Base-by-base conservation (phyloP, 2,113 vertebrate genomes). In the Alces alces region DNA sequence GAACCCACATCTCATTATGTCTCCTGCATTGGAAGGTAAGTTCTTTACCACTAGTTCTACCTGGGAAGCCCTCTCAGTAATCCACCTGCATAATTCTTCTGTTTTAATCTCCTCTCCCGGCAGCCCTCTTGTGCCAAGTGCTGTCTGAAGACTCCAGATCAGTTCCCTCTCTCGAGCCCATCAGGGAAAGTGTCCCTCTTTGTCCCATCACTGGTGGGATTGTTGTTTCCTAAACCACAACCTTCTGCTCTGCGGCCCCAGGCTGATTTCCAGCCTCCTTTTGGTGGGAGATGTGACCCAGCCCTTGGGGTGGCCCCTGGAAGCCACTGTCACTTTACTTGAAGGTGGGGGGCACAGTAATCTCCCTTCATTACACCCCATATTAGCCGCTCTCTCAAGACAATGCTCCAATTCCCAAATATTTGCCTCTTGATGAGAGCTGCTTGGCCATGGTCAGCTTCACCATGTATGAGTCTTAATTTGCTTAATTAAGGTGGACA, bases 351-450 rank as follows among this genome's bases (percentile, higher is more conserved):
- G 15, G 50, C 47, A 15, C 1, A 5, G 43, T 54, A 33, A 30
- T 0, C 2, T 3, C 7, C 47, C 2, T 54, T 55, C 52, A 36
- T 36, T 55, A 36, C 3, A 27, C 16, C 1, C 16, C 86, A 54
- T 21, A 86, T 78, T 7, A n/a, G n/a, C 36, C 55, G 79, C 23
- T 66, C 27, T 87, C 39, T 93, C 17, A 30, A 36, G 30, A 79
- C 43, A 83, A 25, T 3, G 33, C 39, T 54, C 36, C 12, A 43
- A 4, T 58, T 73, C 76, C 70, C 50, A 47, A 21, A 60, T 30
- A 54, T 58, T 19, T 61, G 39, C 5, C 27, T 95, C 70, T 85
- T 64, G 33, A 9, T 52, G 70, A 78, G 43, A 93, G 30, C 16
- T 91, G 57, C 15, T 27, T 79, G 8, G 13, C 25, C 33, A 7